Base-by-base conservation (phyloP, 92 coral and sea anemone species). In the Heteractis magnifica region DNA sequence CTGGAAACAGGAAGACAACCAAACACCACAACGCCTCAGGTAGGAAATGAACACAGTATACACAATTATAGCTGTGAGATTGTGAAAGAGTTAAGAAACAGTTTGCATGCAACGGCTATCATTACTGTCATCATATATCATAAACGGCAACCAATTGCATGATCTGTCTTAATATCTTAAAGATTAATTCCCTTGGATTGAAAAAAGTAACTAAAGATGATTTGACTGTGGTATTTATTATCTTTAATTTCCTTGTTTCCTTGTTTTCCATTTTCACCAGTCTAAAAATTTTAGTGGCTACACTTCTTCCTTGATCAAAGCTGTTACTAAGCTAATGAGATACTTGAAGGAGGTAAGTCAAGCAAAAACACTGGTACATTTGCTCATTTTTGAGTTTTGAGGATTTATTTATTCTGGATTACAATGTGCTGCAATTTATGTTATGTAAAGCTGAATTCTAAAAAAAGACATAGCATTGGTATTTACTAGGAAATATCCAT, bases 321-420 rank as follows among this genome's bases (percentile, higher is more conserved):
- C 99, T 3, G 91, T 96, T 72, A 94, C 99, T 50, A 97, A 97
- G 81, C 89, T 97, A 55, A 94, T 97, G 89, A 83, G 89, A 19
- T 97, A 97, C 79, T 84, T 97, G 34, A 97, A 93, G 81, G 97
- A 92, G 84, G 99, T 97, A 87, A 44, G 41, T 65, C 26, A 34
- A 34, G 0, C 44, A 34, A 34, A 34, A 34, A 34, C 0, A 34
- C 44, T 34, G 44, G 44, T 0, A 34, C 44, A 34, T 34, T 34
- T 34, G 3, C 44, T 34, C 44, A 34, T 34, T 34, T 34, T 34
- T 34, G 44, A 34, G 44, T 34, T 34, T 34, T 34, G 44, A 34
- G 44, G 44, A 34, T 34, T 34, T 34, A 34, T 34, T 34, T 34
- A 34, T 34, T 34, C 44, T 1, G 44, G 44, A 2, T 34, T 34